Percentiles rank a stretch among this genome's conserved stretches.
Evolutionary conservation across 1,140 invertebrate species (phyloP).

Genomic region (Cotesia vestalis): DNA sequence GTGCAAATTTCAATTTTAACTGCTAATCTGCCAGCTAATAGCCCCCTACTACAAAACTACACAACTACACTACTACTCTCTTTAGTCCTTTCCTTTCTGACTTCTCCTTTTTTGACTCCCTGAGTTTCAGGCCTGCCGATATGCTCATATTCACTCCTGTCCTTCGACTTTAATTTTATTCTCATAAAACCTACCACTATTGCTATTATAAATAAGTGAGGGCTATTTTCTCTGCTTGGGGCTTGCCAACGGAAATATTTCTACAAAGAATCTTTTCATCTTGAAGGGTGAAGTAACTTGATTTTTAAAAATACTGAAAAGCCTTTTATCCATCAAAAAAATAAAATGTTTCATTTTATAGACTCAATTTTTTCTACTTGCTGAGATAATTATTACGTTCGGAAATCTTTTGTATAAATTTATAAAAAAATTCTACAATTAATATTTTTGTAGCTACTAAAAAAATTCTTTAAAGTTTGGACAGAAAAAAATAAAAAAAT

Average conservation of each 20-base stretch:
- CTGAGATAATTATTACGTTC: too few species aligned
- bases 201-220: neutral
- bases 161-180: conserved; percentile 2
- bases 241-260: neutral
- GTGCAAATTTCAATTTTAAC: conserved; percentile 68
- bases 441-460: too few species aligned
- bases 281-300: neutral
- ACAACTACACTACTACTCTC: too few species aligned
- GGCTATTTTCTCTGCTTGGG: neutral
- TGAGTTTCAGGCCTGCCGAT: neutral
- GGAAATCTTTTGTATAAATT: too few species aligned
- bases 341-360: neutral
- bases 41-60: conserved; percentile 37
- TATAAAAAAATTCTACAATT: too few species aligned
- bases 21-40: conserved; percentile 67
- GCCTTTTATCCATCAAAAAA: neutral
- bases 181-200: neutral
- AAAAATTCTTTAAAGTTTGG: too few species aligned
- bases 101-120: neutral
- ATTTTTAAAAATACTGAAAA: conserved; percentile 2
- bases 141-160: neutral
- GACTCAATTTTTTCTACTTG: too few species aligned
- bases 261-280: neutral
- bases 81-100: conserved; percentile 15
- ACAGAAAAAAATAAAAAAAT: too few species aligned